Evolutionary conservation across 2,888 invertebrate species (phyloP), one percentile per base, ranked within the genome.

Genomic region (Drosophila peninsularis): DNA sequence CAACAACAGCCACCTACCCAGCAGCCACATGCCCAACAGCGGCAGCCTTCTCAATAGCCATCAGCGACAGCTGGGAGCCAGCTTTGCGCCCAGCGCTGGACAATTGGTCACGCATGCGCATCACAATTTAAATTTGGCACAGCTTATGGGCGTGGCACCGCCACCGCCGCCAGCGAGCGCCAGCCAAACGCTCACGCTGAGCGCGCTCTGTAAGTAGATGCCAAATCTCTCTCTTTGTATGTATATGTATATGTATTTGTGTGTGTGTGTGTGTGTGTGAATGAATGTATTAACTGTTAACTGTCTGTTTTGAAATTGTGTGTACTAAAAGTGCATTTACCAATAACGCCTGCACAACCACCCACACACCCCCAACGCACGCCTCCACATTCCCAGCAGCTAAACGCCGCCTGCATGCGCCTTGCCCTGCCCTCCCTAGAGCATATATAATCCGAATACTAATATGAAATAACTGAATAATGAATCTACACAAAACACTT

Each of bases 191-290:
- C 90, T 66, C 85, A 83, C 77, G 90, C 93, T 66, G 86, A 64
- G 93, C 93, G 93, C 93, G 68, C 70, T 92, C 76, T 92, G 92
- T 92, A 91, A 92, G 92, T 92, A 92, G 52, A 81, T 45, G 30
- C 11, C 49, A 37, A 32, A 30, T 30, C 10, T 34, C 6, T 52
- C 14, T 30, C 36, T 55, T 30, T 52, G 32, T 64, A n/a, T 62
- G 19, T 14, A 50, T 50, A 27, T 52, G 17, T 50, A 7, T 50
- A 0, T 50, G 9, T 41, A 32, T 58, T 6, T 44, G 32, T 61
- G 34, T 56, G 24, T 34, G 11, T 65, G 47, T 62, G 42, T 55
- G 34, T 56, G 34, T 53, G 37, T 63, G 53, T 61, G 39, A 54
- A 27, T 56, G 32, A 53, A 30, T 62, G 50, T 60, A 36, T 58